Evolutionary conservation across 1,140 invertebrate species (phyloP).

Genomic region (Sitophilus oryzae): DNA sequence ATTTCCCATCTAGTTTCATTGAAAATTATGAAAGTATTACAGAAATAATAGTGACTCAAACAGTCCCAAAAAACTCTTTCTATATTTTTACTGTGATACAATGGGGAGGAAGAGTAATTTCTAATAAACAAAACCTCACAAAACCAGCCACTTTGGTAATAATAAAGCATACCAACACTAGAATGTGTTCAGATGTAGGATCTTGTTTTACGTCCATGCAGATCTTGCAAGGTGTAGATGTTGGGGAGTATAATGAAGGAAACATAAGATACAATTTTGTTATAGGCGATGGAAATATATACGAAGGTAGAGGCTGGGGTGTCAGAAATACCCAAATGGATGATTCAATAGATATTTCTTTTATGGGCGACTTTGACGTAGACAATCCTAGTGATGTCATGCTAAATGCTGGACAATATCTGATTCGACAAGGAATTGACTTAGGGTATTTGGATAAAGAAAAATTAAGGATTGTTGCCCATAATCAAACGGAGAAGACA

Average conservation of each 20-base stretch:
- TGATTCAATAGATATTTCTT: slow-evolving; percentile 45
- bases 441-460: slow-evolving; percentile 29
- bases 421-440: slow-evolving; percentile 40
- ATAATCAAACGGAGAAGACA: slow-evolving; percentile 43
- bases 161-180: slow-evolving; percentile 45
- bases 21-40: too few species aligned
- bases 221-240: slow-evolving; percentile 42
- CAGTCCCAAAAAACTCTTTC: too few species aligned
- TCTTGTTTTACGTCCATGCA: slow-evolving; percentile 44
- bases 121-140: neutral
- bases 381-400: slow-evolving; percentile 37
- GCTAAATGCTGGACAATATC: slow-evolving; percentile 37
- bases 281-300: slow-evolving; percentile 58
- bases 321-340: slow-evolving; percentile 49
- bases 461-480: slow-evolving; percentile 44
- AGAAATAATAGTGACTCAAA: too few species aligned
- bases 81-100: too few species aligned
- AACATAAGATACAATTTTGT: slow-evolving; percentile 60
- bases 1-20: too few species aligned
- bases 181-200: slow-evolving; percentile 32
- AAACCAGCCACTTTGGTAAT: slow-evolving; percentile 44
- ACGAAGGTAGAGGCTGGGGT: slow-evolving; percentile 58
- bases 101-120: slow-evolving; percentile 27
- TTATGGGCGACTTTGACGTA: slow-evolving; percentile 46
- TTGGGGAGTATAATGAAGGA: slow-evolving; percentile 35